Evolutionary conservation across 1,140 invertebrate species (phyloP).

Genomic region (Drosophila elegans): DNA sequence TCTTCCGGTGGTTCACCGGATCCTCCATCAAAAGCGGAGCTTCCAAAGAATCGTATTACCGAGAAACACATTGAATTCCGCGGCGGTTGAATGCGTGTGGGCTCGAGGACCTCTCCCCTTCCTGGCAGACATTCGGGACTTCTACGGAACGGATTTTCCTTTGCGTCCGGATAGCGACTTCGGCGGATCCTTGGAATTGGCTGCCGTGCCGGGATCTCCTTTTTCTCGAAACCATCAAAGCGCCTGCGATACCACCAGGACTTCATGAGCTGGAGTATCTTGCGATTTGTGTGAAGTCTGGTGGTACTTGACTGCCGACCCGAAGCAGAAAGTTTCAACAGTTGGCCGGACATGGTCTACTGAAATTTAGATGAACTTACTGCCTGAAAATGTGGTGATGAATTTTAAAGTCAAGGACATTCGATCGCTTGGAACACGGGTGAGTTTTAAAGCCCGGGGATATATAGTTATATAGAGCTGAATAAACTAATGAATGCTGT

Average conservation of each 20-base stretch:
- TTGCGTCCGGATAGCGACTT: neutral
- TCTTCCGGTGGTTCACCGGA: neutral
- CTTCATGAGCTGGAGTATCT: neutral
- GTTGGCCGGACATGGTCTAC: conserved; percentile 16
- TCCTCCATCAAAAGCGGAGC: neutral
- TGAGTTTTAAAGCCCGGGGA: neutral
- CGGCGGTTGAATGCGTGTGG: conserved; percentile 19
- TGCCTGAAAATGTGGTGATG: neutral
- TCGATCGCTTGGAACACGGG: neutral
- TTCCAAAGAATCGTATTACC: neutral
- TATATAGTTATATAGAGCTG: too few relatives aligned
- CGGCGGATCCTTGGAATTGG: neutral
- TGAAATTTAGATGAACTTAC: conserved; percentile 15
- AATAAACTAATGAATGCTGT: neutral
- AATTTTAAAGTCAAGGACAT: neutral
- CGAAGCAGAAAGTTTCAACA: conserved; percentile 1
- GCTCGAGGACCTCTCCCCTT: conserved; percentile 7
- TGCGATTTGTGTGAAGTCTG: neutral
- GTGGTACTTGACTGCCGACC: neutral
- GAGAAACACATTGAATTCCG: conserved; percentile 10
- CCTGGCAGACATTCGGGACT: neutral
- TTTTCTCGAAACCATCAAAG: neutral
- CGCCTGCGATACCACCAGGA: neutral
- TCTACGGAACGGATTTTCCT: neutral
- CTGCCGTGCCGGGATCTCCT: neutral